phyloP scores from a whole-genome alignment of 1,140 invertebrate genomes.

The Frieseomelitta varia region DNA sequence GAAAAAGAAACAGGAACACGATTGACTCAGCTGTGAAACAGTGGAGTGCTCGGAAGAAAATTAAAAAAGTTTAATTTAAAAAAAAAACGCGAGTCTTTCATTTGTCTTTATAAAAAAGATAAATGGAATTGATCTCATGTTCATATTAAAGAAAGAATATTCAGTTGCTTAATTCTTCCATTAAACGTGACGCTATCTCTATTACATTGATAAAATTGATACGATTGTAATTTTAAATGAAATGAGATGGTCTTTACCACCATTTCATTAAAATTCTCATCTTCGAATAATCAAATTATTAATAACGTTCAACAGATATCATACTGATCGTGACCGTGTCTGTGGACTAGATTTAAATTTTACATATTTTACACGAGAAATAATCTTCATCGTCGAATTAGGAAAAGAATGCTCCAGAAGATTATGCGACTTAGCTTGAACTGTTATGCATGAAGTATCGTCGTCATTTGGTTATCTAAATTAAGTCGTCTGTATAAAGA shows the following conservation, averaged over 20 bases:
- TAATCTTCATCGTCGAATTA: background rate
- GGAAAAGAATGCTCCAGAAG: background rate
- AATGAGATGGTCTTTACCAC: background rate
- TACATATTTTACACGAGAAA: background rate
- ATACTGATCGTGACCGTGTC: background rate
- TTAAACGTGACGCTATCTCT: background rate
- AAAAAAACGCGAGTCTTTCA: background rate
- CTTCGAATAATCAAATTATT: background rate
- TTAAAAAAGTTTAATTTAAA: background rate
- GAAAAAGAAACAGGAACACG: slow-evolving; percentile 4
- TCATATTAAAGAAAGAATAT: background rate
- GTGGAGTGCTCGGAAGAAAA: background rate
- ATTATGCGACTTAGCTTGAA: background rate
- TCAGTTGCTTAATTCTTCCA: background rate
- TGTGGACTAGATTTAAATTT: no score
- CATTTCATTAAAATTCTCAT: background rate
- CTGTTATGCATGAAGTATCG: background rate
- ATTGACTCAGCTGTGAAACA: background rate
- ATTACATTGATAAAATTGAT: background rate
- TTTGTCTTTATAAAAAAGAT: background rate
- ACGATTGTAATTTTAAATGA: background rate
- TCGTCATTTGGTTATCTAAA: no score
- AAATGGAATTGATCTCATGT: background rate
- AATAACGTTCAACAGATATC: background rate
- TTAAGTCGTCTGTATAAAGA: no score